A percentile compares a stretch with the other conserved stretches of the same genome.
These are phyloP conservation scores for Delichon dasypus DNA, from an alignment of 2,797 vertebrate genomes.

Conservation along the genomic window DNA sequence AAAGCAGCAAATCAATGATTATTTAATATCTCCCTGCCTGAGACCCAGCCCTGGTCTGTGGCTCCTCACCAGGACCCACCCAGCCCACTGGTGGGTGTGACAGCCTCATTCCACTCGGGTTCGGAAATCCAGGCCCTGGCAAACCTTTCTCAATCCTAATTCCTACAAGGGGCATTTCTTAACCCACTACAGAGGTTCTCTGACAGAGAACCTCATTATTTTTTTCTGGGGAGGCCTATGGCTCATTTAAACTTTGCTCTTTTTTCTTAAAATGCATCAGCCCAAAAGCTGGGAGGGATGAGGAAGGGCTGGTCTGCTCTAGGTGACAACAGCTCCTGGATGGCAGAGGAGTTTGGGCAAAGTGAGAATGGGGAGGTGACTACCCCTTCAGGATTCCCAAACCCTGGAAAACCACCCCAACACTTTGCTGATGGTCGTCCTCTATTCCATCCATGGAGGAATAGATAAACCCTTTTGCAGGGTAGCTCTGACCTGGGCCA, in stretches of 20 bases:
- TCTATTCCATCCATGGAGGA: rapidly evolving
- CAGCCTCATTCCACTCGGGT: not conserved
- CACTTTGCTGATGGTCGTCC: not conserved
- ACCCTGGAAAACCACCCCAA: not conserved
- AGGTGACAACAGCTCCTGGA: not conserved
- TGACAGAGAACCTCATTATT: not conserved
- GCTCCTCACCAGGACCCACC: not conserved
- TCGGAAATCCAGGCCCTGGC: not conserved
- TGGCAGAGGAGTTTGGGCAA: not conserved
- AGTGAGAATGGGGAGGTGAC: not conserved
- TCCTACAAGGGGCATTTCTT: not conserved
- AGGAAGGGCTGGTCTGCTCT: not conserved
- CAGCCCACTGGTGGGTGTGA: not conserved
- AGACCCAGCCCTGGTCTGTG: not conserved
- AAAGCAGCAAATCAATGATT: not conserved
- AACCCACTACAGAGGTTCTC: not conserved
- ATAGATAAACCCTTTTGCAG: not conserved
- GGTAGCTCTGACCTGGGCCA: not conserved
- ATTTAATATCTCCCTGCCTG: not conserved
- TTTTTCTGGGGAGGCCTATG: not conserved
- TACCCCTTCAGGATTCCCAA: not conserved
- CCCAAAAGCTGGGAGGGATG: not conserved
- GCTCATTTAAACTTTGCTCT: not conserved
- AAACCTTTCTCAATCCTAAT: not conserved
- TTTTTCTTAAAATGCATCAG: not conserved